These are phyloP conservation scores for Semicossyphus pulcher DNA, from an alignment of 2,113 vertebrate species.

Conservation along the genomic window DNA sequence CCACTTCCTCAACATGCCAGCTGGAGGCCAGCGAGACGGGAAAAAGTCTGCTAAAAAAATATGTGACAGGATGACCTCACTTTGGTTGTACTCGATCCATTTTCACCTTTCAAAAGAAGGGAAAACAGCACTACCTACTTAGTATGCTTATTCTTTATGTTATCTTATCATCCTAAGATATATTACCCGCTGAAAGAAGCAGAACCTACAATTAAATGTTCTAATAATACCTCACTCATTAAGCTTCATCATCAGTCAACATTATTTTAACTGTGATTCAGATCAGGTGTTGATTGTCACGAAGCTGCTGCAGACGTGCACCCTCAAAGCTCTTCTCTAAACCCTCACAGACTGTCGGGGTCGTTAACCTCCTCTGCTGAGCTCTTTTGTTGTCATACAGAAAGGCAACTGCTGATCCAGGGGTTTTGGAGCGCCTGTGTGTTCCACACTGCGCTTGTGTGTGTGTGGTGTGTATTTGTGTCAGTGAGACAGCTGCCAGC, in stretches of 20 bases:
- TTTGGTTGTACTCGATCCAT: background rate
- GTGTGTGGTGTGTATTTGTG: slow-evolving; percentile 45
- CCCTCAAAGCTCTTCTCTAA: slow-evolving; percentile 15
- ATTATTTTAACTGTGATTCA: fast-evolving
- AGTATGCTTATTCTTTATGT: background rate
- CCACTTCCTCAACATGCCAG: slow-evolving; percentile 42
- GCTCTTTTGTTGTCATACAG: slow-evolving; percentile 72
- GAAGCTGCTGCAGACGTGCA: background rate
- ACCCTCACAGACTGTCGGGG: slow-evolving; percentile 30
- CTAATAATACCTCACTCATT: too few relatives aligned
- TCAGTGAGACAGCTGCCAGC: slow-evolving; percentile 34
- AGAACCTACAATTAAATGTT: too few relatives aligned
- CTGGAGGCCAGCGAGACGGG: background rate
- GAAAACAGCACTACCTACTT: background rate
- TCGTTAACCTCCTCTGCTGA: slow-evolving; percentile 66
- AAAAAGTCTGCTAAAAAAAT: background rate
- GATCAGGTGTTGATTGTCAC: slow-evolving; percentile 5
- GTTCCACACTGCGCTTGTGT: slow-evolving; percentile 53
- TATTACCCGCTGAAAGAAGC: too few relatives aligned
- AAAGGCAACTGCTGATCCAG: slow-evolving; percentile 79
- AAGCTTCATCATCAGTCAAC: too few relatives aligned
- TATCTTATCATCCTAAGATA: too few relatives aligned
- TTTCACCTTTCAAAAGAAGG: background rate
- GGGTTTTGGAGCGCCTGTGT: slow-evolving; percentile 65
- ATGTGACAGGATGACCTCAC: background rate